phyloP scores from a whole-genome alignment of 2,888 invertebrate genomes.

The Cerastoderma edule region DNA sequence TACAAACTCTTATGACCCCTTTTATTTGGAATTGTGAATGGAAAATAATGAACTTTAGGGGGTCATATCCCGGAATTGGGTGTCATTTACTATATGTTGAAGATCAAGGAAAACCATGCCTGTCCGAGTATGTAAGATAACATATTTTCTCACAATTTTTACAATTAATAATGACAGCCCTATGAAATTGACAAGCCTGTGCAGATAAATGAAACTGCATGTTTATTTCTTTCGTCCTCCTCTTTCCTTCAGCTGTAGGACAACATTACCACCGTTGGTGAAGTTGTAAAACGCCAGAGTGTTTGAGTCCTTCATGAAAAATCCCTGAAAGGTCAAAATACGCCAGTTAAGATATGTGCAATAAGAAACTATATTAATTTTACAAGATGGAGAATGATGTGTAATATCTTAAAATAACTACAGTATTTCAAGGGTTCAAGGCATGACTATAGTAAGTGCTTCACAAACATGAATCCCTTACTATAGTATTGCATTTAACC shows the following conservation, averaged over 20 bases:
- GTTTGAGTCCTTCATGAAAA: slow-evolving; percentile 99
- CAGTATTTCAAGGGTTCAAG: not conserved
- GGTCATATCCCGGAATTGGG: too few relatives aligned
- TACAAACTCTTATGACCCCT: too few relatives aligned
- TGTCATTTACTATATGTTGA: too few relatives aligned
- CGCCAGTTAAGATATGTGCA: not conserved
- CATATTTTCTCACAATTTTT: too few relatives aligned
- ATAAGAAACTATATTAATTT: not conserved
- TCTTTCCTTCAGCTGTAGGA: slow-evolving; percentile 97
- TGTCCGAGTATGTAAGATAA: too few relatives aligned
- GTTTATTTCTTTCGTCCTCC: slow-evolving; percentile 97
- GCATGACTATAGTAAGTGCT: not conserved
- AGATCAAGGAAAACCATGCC: too few relatives aligned
- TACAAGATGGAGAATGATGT: not conserved
- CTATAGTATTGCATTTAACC: not conserved
- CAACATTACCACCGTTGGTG: slow-evolving; percentile 91
- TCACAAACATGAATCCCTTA: not conserved
- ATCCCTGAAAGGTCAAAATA: slow-evolving; percentile 88
- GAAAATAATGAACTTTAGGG: too few relatives aligned
- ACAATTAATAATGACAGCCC: too few relatives aligned
- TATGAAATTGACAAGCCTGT: too few relatives aligned
- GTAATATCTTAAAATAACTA: not conserved
- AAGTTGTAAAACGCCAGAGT: slow-evolving; percentile 98
- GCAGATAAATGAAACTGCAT: too few relatives aligned
- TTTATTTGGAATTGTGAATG: too few relatives aligned